Conservation (phyloP, 64 coral and sea anemone species). For the Pachyseris speciosa region DNA sequence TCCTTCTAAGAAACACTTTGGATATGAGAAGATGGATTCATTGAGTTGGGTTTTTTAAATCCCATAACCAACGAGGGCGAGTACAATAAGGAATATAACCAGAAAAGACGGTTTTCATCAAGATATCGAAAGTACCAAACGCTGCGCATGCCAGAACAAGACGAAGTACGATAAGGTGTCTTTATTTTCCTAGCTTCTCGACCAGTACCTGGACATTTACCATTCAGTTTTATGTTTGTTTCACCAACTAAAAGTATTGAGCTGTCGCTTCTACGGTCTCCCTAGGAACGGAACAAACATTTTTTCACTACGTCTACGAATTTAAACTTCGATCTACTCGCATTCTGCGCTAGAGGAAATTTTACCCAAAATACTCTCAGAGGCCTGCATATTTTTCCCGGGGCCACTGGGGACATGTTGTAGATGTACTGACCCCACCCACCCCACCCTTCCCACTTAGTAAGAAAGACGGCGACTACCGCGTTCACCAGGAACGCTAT, state of each 20-base stretch:
- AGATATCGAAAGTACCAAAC: too few relatives aligned
- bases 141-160: neutral
- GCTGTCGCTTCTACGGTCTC: too few relatives aligned
- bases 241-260: neutral
- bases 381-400: neutral
- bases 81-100: too few relatives aligned
- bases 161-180: neutral
- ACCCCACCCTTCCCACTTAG: neutral
- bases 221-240: neutral
- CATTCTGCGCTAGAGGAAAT: neutral
- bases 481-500: conserved; percentile 42
- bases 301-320: neutral
- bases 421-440: neutral
- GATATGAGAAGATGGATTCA: too few relatives aligned
- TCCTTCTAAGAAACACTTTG: too few relatives aligned
- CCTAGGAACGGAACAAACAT: too few relatives aligned
- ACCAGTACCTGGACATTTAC: neutral
- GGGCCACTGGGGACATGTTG: neutral
- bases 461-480: neutral
- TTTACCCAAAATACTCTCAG: neutral
- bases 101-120: too few relatives aligned
- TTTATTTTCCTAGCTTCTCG: neutral
- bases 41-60: too few relatives aligned
- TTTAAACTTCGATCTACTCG: neutral
- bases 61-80: too few relatives aligned